Evolutionary conservation across 2,113 vertebrate species (phyloP).

Genomic region (Entelurus aequoreus): DNA sequence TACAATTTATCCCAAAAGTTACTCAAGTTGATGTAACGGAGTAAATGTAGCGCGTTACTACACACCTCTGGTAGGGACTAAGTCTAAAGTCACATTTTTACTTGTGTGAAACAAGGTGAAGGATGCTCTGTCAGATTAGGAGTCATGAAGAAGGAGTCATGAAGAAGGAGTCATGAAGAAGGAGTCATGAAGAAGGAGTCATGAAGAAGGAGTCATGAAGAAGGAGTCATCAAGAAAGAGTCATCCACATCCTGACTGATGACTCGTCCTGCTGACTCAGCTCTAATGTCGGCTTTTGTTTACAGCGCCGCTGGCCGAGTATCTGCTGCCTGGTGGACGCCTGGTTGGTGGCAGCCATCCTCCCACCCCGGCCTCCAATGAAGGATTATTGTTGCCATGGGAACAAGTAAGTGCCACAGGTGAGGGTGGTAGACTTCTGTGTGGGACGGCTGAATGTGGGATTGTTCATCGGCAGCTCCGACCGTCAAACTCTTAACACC

Average conservation of each 20-base stretch:
- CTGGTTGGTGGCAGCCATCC: conserved; percentile 39
- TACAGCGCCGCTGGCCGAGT: conserved; percentile 16
- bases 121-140: not conserved
- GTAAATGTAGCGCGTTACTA: no score
- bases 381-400: conserved; percentile 62
- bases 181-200: not conserved
- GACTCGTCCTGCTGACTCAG: not conserved
- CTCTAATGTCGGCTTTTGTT: conserved; percentile 1
- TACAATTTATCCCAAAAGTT: no score
- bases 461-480: no score
- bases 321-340: conserved; percentile 23
- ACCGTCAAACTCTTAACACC: no score
- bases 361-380: conserved; percentile 7
- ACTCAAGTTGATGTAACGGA: no score
- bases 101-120: not conserved
- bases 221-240: not conserved
- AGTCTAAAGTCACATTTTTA: conserved; percentile 10
- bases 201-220: not conserved
- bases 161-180: not conserved
- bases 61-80: not conserved
- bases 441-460: not conserved
- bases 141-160: not conserved
- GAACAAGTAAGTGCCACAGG: conserved; percentile 67
- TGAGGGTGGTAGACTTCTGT: conserved; percentile 20
- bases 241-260: not conserved